Evolutionary conservation across 92 coral and sea anemone species (phyloP), one percentile per base, ranked within the genome.

Genomic region (Palythoa caribaeorum): DNA sequence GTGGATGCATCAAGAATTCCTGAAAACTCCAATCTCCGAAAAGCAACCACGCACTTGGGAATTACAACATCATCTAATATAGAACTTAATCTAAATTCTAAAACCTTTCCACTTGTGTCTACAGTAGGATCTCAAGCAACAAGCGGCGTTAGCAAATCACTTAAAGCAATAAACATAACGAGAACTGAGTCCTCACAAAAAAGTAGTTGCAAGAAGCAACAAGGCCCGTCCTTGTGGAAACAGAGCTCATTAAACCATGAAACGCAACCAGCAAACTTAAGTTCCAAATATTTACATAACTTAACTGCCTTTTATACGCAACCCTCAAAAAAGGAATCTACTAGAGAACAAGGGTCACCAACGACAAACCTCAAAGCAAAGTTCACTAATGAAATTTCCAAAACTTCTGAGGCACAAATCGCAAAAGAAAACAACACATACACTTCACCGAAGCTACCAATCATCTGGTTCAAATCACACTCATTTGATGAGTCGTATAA

Each of bases 371-470:
- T 79, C 35, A 60, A 11, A 80, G 39, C 86, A 63, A 14, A 19
- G 57, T 44, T 70, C 65, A 39, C 38, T 19, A 66, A 15, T 63
- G 75, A 63, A 47, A 15, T 19, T n/a, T 59, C 71, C 36, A 79
- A 60, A 60, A n/a, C 35, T 14, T 12, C 3, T 52, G 83, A 13
- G 9, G 3, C 44, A 54, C 71, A 21, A 15, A 78, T 13, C 48
- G 11, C 71, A 37, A 28, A 17, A 28, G 19, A 78, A 78, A 6
- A 12, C n/a, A 16, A 12, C 5, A 44, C 57, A 44, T 3, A 21
- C 13, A 81, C 59, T 10, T 81, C 62, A 28, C 9, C 44, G 36
- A 81, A 81, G 57, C 57, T 20, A 65, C 13, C 86, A 47, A 13
- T 50, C n/a, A 44, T 35, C 19, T 19, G 57, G 55, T 39, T 9